phyloP scores from a whole-genome alignment of 2,797 vertebrate genomes.

The Sciurus vulgaris region DNA sequence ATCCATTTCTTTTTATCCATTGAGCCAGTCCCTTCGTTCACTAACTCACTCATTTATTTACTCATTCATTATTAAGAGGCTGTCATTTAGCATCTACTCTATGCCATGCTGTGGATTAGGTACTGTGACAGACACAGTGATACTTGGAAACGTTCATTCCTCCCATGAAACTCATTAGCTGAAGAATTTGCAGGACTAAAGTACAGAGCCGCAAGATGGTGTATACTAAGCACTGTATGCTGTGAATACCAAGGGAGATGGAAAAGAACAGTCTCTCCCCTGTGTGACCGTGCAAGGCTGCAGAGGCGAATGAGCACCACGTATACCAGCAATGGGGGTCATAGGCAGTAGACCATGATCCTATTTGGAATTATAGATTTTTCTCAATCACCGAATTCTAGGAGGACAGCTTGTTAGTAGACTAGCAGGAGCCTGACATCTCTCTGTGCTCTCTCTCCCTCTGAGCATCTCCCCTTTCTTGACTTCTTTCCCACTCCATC shows the following conservation, averaged over 20 bases:
- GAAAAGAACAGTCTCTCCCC: background rate
- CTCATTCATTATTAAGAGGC: conserved; percentile 62
- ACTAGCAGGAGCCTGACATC: background rate
- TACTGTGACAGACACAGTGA: background rate
- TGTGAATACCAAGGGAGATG: background rate
- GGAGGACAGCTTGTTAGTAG: background rate
- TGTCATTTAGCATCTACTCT: background rate
- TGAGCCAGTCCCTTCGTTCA: conserved; percentile 38
- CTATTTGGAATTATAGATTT: conserved; percentile 69
- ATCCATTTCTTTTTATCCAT: conserved; percentile 42
- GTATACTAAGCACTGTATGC: background rate
- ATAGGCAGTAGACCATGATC: conserved; percentile 12
- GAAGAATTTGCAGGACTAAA: background rate
- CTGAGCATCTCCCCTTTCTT: background rate
- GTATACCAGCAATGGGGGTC: background rate
- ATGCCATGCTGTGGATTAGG: background rate
- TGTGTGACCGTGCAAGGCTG: background rate
- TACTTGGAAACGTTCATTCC: background rate
- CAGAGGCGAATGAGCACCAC: background rate
- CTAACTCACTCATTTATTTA: conserved; percentile 32
- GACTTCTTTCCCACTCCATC: background rate
- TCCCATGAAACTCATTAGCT: conserved; percentile 26
- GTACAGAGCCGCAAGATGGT: background rate
- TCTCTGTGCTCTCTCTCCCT: background rate
- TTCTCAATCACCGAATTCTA: conserved; percentile 53